Percentiles rank a stretch among this genome's conserved stretches.
phyloP scores from a whole-genome alignment of 2,888 invertebrate species.

The Epsilonema sp. region DNA sequence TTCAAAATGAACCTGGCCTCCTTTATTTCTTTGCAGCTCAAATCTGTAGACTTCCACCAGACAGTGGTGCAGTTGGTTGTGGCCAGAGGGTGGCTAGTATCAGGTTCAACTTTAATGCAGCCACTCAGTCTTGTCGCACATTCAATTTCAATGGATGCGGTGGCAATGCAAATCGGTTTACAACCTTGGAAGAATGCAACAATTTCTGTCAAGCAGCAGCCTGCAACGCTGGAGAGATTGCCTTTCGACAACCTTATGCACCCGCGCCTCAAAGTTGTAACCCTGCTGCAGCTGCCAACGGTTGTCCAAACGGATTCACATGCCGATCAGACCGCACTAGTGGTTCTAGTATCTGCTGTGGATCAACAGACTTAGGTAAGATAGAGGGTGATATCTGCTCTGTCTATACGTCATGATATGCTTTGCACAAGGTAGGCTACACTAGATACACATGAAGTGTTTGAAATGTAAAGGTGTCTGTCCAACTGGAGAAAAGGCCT shows the following conservation, averaged over 20 bases:
- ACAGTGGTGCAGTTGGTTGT: too few relatives aligned
- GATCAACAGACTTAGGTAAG: slow-evolving; percentile 16
- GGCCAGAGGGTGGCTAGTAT: slow-evolving; percentile 17
- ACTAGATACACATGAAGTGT: too few relatives aligned
- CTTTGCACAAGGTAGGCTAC: too few relatives aligned
- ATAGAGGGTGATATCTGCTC: too few relatives aligned
- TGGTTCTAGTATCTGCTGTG: slow-evolving; percentile 20
- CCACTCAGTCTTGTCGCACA: too few relatives aligned
- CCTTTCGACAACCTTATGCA: slow-evolving; percentile 1
- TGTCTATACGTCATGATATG: too few relatives aligned
- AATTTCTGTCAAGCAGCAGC: too few relatives aligned
- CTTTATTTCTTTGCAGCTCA: too few relatives aligned
- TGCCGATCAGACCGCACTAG: slow-evolving; percentile 19
- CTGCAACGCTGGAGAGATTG: too few relatives aligned
- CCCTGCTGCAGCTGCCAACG: slow-evolving; percentile 14
- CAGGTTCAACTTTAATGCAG: slow-evolving; percentile 16
- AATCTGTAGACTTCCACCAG: too few relatives aligned
- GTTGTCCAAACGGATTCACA: slow-evolving; percentile 20
- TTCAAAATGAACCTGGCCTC: too few relatives aligned
- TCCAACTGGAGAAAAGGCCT: slow-evolving; percentile 3
- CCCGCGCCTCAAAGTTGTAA: slow-evolving; percentile 10
- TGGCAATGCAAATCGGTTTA: slow-evolving; percentile 18
- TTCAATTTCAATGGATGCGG: slow-evolving; percentile 24
- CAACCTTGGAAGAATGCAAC: slow-evolving; percentile 16
- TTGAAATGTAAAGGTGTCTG: slow-evolving; percentile 4